Percentiles rank a stretch among this genome's conserved stretches.
These are phyloP conservation scores for Lophochroa leadbeateri DNA, from an alignment of 2,113 vertebrate species.

Conservation along the genomic window DNA sequence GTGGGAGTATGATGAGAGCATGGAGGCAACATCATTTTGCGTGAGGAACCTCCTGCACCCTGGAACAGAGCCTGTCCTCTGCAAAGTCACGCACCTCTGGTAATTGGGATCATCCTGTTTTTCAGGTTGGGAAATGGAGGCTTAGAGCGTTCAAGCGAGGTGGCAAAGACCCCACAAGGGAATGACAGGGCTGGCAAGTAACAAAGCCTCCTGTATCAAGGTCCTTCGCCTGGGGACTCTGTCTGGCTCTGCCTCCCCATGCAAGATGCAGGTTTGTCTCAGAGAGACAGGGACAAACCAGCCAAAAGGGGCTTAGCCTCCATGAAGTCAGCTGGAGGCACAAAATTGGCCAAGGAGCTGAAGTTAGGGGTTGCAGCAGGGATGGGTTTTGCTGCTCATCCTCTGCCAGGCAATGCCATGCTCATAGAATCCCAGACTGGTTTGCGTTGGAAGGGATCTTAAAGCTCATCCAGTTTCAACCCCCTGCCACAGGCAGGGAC, in stretches of 20 bases:
- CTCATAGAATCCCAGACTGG: background rate
- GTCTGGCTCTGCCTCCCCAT: background rate
- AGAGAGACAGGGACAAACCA: accelerated
- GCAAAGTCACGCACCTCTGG: background rate
- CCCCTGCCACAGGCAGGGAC: background rate
- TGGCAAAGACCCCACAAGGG: background rate
- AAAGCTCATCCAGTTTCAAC: background rate
- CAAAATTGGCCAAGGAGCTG: background rate
- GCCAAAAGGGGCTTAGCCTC: background rate
- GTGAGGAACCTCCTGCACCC: background rate
- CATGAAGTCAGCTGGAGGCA: background rate
- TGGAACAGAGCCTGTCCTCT: background rate
- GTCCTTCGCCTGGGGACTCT: background rate
- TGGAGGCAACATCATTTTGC: background rate
- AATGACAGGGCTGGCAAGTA: background rate
- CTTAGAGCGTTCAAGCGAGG: background rate
- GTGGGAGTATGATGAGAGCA: background rate
- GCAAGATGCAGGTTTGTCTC: accelerated
- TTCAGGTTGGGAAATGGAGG: background rate
- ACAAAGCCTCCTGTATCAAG: accelerated
- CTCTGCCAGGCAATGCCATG: accelerated
- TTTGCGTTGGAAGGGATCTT: background rate
- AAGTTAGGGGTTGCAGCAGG: background rate
- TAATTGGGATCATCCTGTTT: background rate
- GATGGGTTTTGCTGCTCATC: background rate